A percentile compares a stretch with the other conserved stretches of the same genome.
These are phyloP conservation scores for Mylabris sibirica DNA, from an alignment of 2,888 invertebrate genomes.

Conservation along the genomic window DNA sequence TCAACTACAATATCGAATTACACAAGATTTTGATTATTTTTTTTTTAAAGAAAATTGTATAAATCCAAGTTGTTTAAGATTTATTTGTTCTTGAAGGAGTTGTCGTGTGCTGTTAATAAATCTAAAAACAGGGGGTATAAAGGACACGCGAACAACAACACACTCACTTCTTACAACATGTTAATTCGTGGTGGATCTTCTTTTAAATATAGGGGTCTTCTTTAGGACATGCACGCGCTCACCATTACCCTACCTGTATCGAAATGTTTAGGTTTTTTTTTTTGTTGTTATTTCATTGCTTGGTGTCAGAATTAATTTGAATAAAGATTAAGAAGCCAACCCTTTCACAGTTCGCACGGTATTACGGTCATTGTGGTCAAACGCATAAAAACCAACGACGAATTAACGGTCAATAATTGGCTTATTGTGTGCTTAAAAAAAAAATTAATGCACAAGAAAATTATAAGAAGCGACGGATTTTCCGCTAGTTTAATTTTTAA, in stretches of 20 bases:
- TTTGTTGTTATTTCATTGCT: conserved; percentile 25
- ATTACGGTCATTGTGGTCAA: conserved; percentile 44
- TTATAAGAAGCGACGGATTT: conserved; percentile 4
- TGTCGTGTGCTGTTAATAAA: conserved; percentile 41
- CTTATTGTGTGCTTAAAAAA: conserved; percentile 31
- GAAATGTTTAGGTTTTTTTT: conserved; percentile 28
- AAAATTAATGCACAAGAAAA: neutral
- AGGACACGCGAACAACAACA: conserved; percentile 35
- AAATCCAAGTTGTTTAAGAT: neutral
- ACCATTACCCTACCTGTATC: conserved; percentile 40
- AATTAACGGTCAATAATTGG: conserved; percentile 43
- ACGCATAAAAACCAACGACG: conserved; percentile 9
- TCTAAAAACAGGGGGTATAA: conserved; percentile 32
- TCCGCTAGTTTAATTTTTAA: neutral
- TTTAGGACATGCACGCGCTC: conserved; percentile 47
- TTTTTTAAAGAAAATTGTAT: neutral
- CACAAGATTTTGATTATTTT: neutral
- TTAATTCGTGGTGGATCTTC: conserved; percentile 50
- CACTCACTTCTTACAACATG: conserved; percentile 26
- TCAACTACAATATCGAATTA: neutral
- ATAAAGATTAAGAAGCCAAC: conserved; percentile 36
- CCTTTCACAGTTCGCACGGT: conserved; percentile 46
- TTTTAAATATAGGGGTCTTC: conserved; percentile 45
- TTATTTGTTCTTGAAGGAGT: conserved; percentile 5
- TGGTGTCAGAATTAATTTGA: conserved; percentile 27